phyloP scores from a whole-genome alignment of 2,797 vertebrate genomes.

The Pelodytes ibericus region DNA sequence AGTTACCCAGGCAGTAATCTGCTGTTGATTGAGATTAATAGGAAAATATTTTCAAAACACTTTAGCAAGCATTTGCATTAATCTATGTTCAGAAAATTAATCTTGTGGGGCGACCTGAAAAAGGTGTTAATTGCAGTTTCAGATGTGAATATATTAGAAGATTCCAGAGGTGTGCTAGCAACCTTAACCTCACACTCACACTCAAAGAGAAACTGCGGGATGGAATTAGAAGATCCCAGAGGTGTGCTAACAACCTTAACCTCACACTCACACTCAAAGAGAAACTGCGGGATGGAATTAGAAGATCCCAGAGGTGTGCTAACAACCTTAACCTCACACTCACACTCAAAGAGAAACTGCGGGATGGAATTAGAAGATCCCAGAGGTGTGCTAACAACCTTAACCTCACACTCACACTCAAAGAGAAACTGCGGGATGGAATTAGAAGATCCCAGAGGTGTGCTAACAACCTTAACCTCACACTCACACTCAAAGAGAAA shows the following conservation, averaged over 20 bases:
- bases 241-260: background rate
- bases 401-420: background rate
- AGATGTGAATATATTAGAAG: conserved; percentile 60
- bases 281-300: conserved; percentile 44
- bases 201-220: conserved; percentile 2
- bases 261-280: background rate
- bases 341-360: conserved; percentile 1
- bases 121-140: conserved; percentile 64
- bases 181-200: fast-evolving
- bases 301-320: conserved; percentile 56
- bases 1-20: conserved; percentile 58
- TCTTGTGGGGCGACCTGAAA: conserved; percentile 62
- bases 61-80: conserved; percentile 62
- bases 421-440: conserved; percentile 12
- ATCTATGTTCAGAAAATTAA: conserved; percentile 66
- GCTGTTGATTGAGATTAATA: conserved; percentile 69
- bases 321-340: fast-evolving
- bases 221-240: conserved; percentile 59
- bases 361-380: conserved; percentile 60
- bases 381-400: conserved; percentile 15
- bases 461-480: too few species aligned
- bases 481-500: too few species aligned
- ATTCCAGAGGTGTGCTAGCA: conserved; percentile 48
- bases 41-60: conserved; percentile 69
- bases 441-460: too few species aligned